A percentile compares a stretch with the other conserved stretches of the same genome.
Conservation (phyloP, 1,140 invertebrate genomes). For the Sycobia sp. region DNA sequence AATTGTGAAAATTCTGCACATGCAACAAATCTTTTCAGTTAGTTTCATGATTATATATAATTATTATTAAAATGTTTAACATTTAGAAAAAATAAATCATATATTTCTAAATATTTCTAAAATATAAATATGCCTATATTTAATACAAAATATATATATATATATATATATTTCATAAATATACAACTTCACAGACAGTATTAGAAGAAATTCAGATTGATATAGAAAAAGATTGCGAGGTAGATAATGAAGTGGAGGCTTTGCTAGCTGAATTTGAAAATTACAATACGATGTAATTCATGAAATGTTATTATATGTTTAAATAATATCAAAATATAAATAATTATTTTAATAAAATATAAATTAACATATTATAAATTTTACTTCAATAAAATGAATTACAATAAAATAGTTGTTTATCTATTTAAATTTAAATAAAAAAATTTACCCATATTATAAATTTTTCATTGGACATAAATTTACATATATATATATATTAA, state of each 20-base stretch:
- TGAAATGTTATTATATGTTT: neutral
- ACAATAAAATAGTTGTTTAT: slow-evolving; percentile 49
- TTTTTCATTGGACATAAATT: too few relatives aligned
- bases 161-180: too few relatives aligned
- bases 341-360: slow-evolving; percentile 36
- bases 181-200: slow-evolving; percentile 1
- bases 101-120: neutral
- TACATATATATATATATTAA: too few relatives aligned
- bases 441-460: too few relatives aligned
- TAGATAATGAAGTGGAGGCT: slow-evolving; percentile 20
- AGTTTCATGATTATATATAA: too few relatives aligned
- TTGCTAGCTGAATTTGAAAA: slow-evolving; percentile 17
- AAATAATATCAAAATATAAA: slow-evolving; percentile 5
- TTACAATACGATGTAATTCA: neutral
- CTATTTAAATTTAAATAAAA: slow-evolving; percentile 45
- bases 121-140: neutral
- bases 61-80: neutral
- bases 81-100: slow-evolving; percentile 6
- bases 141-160: too few relatives aligned
- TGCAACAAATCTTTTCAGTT: too few relatives aligned
- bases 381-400: slow-evolving; percentile 62
- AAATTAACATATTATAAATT: slow-evolving; percentile 41
- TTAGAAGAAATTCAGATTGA: slow-evolving; percentile 14
- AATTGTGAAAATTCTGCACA: too few relatives aligned
- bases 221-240: slow-evolving; percentile 12